Evolutionary conservation across 1,140 invertebrate genomes (phyloP).

Genomic region (Liolophura sinensis): DNA sequence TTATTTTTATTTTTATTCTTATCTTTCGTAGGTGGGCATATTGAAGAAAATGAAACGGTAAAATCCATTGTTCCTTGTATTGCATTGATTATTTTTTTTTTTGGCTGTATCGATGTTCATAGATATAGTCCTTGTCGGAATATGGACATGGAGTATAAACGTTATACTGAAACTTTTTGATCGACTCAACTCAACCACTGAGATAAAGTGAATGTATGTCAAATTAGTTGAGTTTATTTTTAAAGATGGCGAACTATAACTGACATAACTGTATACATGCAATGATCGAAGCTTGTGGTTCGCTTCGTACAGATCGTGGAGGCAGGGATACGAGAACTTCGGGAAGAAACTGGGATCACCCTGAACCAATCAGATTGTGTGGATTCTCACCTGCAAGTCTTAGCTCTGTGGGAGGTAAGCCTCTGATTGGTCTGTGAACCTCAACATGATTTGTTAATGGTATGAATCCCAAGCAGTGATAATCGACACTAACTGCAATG

Average conservation of each 20-base stretch:
- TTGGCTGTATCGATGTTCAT: not conserved
- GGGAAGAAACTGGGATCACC: slow-evolving; percentile 47
- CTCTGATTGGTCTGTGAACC: too few relatives aligned
- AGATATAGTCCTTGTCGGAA: too few relatives aligned
- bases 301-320: slow-evolving; percentile 21
- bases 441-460: not conserved
- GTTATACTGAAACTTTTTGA: too few relatives aligned
- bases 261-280: not conserved
- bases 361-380: slow-evolving; percentile 16
- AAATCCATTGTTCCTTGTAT: not conserved
- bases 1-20: not conserved
- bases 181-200: too few relatives aligned
- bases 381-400: slow-evolving; percentile 11
- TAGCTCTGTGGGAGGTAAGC: slow-evolving; percentile 48
- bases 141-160: too few relatives aligned
- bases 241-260: not conserved
- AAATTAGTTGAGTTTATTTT: not conserved
- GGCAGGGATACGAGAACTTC: slow-evolving; percentile 44
- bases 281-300: not conserved
- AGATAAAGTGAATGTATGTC: not conserved
- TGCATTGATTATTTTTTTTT: not conserved
- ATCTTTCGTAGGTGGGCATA: slow-evolving; percentile 12
- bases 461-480: not conserved
- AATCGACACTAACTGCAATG: not conserved
- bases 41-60: slow-evolving; percentile 24